Base-by-base conservation (phyloP, 1,140 invertebrate species). In the Sogatella furcifera region DNA sequence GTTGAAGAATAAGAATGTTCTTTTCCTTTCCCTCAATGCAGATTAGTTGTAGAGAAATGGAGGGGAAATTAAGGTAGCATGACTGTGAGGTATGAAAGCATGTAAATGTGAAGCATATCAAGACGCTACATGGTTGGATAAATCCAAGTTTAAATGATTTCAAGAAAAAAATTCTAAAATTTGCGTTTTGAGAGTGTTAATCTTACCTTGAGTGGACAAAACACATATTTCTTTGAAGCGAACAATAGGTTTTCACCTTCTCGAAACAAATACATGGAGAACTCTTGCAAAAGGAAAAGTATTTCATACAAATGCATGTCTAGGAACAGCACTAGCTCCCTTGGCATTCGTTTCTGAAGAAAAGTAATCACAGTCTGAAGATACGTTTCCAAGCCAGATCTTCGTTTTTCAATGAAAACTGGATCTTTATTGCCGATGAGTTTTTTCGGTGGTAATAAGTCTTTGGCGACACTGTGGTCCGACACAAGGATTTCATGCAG, bases 381-480 rank as follows among this genome's bases (percentile, higher is more conserved):
- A 73, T 97, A 97, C 14, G 78, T 76, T 71, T 94, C 86, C 24
- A 97, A 73, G 17, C 83, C 86, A 63, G 80, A 75, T 54, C 90
- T 81, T 60, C 94, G 78, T 68, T 85, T 88, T 69, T 93, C 90
- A 19, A 97, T 80, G 70, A 97, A 96, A 15, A 81, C 76, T 13
- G 90, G 89, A 66, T 82, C 83, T 65, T 83, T 83, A 65, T 88
- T 89, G 0, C 88, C 85, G 68, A 90, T 83, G 14, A 95, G 77
- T 75, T 95, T 95, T 71, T 97, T 97, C 5, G 91, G 90, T 15
- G 94, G 94, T 13, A 97, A 71, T 57, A 93, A 77, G 66, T 90
- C 90, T 71, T 89, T 91, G 19, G 83, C 80, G 1, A 93, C 83
- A 15, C 88, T 84, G 70, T 89, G 84, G 64, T 90, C 86, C 19